These are phyloP conservation scores for Litocranius walleri DNA, from an alignment of 2,113 vertebrate genomes.

Conservation along the genomic window DNA sequence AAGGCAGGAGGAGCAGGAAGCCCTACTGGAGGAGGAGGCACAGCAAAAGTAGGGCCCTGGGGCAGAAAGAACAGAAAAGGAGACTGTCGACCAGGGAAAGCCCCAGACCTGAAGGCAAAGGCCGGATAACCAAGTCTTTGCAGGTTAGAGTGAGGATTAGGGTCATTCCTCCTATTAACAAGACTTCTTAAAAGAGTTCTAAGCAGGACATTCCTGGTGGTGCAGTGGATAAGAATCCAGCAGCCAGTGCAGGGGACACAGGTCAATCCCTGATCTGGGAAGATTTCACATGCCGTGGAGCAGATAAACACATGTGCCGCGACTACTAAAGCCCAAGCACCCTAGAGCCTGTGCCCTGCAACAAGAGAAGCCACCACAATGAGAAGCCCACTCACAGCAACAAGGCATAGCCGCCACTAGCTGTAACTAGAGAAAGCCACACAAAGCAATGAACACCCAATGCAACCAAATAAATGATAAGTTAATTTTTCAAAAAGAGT, in stretches of 20 bases:
- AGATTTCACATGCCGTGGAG: fast-evolving
- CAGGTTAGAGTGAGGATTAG: not conserved
- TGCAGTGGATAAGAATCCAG: not conserved
- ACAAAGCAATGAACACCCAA: not conserved
- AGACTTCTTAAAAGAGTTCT: not conserved
- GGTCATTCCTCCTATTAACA: not conserved
- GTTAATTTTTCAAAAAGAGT: not conserved
- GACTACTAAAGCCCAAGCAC: not conserved
- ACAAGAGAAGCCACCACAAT: not conserved
- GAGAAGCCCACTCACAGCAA: not conserved
- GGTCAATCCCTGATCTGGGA: not conserved
- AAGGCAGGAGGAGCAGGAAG: not conserved
- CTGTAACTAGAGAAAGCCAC: not conserved
- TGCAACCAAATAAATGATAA: not conserved
- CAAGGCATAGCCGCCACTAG: not conserved
- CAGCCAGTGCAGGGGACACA: not conserved
- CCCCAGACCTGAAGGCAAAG: not conserved
- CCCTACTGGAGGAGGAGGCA: not conserved
- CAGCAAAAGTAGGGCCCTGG: not conserved
- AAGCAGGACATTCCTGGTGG: not conserved
- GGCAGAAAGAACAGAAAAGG: not conserved
- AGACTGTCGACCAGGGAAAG: not conserved
- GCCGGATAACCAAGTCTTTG: not conserved
- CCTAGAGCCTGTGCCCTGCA: not conserved
- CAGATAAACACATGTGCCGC: not conserved